A percentile compares a stretch with the other conserved stretches of the same genome.
Evolutionary conservation across 2,888 invertebrate genomes (phyloP).

Genomic region (Ashinkailepas kermadecensis): DNA sequence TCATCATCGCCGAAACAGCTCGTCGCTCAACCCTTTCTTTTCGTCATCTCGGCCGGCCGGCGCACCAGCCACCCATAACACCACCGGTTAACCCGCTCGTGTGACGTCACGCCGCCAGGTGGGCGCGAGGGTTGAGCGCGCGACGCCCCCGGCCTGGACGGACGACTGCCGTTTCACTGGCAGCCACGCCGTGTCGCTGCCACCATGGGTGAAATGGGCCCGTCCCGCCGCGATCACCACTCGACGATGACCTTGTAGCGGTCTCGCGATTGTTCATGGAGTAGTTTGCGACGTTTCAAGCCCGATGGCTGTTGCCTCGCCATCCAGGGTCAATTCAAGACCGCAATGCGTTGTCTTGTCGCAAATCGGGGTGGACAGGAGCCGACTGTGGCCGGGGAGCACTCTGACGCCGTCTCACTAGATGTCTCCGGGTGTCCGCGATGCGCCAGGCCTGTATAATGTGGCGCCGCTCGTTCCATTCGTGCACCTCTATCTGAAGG

Average conservation of each 20-base stretch:
- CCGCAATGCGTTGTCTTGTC: too few relatives aligned
- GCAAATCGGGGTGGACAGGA: too few relatives aligned
- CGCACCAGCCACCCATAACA: constrained; percentile 1
- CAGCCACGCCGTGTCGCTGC: not conserved
- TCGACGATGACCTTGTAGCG: not conserved
- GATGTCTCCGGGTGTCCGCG: too few relatives aligned
- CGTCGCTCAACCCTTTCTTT: constrained; percentile 6
- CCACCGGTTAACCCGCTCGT: not conserved
- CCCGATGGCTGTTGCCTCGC: too few relatives aligned
- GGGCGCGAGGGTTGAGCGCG: not conserved
- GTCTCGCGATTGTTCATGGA: too few relatives aligned
- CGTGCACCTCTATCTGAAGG: too few relatives aligned
- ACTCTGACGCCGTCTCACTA: too few relatives aligned
- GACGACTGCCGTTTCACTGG: not conserved
- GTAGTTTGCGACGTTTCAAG: too few relatives aligned
- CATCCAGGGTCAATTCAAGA: too few relatives aligned
- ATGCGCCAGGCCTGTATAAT: too few relatives aligned
- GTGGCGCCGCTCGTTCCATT: too few relatives aligned
- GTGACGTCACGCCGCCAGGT: constrained; percentile 15
- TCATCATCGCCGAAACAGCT: not conserved
- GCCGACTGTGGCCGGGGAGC: too few relatives aligned
- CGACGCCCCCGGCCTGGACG: not conserved
- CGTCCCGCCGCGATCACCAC: not conserved
- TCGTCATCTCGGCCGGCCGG: not conserved
- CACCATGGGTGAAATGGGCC: not conserved